A percentile compares a stretch with the other conserved stretches of the same genome.
phyloP scores from a whole-genome alignment of 2,888 invertebrate species.

The Ypsolopha sequella region DNA sequence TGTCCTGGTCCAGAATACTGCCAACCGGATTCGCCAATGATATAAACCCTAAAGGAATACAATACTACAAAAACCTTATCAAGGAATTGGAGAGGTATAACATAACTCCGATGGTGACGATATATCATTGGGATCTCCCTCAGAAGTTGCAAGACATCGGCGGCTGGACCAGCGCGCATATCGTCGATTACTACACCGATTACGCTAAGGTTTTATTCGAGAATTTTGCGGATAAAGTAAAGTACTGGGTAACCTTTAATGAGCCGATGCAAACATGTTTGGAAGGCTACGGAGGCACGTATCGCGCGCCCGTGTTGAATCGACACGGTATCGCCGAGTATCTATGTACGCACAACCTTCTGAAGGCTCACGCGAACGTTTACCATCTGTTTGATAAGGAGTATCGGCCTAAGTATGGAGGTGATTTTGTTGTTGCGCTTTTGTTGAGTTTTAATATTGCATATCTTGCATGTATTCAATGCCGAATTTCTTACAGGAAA shows the following conservation, averaged over 20 bases:
- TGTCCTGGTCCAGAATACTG: constrained; percentile 82
- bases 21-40: constrained; percentile 76
- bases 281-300: constrained; percentile 70
- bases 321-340: constrained; percentile 75
- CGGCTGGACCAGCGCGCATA: constrained; percentile 76
- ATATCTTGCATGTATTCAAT: background rate
- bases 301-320: constrained; percentile 70
- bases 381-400: constrained; percentile 74
- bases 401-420: constrained; percentile 68
- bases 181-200: constrained; percentile 74
- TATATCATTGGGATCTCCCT: constrained; percentile 81
- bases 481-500: constrained; percentile 50
- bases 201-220: constrained; percentile 74
- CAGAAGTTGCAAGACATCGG: constrained; percentile 74
- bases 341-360: constrained; percentile 76
- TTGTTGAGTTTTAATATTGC: background rate
- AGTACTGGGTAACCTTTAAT: constrained; percentile 83
- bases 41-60: constrained; percentile 77
- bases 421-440: constrained; percentile 26
- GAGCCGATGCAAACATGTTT: constrained; percentile 75
- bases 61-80: constrained; percentile 83
- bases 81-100: constrained; percentile 75
- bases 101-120: constrained; percentile 78
- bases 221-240: constrained; percentile 74
- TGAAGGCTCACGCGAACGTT: constrained; percentile 81